These are phyloP conservation scores for Brachyhypopomus gauderio DNA, from an alignment of 2,113 vertebrate genomes.

Conservation along the genomic window DNA sequence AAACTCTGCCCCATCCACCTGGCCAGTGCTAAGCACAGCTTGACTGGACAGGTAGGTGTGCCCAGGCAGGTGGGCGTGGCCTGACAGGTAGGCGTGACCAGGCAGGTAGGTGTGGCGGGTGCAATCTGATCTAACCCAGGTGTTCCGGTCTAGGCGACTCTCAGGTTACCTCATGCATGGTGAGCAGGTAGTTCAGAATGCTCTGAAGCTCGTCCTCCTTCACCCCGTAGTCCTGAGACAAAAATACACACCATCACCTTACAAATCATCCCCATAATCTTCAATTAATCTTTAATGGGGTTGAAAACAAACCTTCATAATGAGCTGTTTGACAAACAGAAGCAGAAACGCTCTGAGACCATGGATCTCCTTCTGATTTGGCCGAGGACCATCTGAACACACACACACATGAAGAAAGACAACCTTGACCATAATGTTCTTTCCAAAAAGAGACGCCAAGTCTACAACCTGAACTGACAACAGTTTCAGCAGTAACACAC, in stretches of 20 bases:
- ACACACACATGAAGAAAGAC: conserved; percentile 26
- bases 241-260: too few species aligned
- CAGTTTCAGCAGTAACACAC: too few species aligned
- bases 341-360: conserved; percentile 89
- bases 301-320: conserved; percentile 87
- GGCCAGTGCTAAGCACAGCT: too few species aligned
- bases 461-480: too few species aligned
- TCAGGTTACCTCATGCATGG: conserved; percentile 91
- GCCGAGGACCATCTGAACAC: conserved; percentile 87
- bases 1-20: too few species aligned
- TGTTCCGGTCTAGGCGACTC: neutral
- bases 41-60: too few species aligned
- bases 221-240: conserved; percentile 86
- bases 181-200: conserved; percentile 95
- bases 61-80: neutral
- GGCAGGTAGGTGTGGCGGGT: neutral
- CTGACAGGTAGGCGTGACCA: neutral
- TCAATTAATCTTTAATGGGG: neutral
- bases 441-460: too few species aligned
- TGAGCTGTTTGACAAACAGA: conserved; percentile 94
- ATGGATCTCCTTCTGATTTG: conserved; percentile 89
- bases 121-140: neutral
- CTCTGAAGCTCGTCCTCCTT: conserved; percentile 97
- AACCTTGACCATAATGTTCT: neutral
- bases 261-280: neutral